Base-by-base conservation (phyloP, 2,888 invertebrate species). In the Zygogramma bicolorata region DNA sequence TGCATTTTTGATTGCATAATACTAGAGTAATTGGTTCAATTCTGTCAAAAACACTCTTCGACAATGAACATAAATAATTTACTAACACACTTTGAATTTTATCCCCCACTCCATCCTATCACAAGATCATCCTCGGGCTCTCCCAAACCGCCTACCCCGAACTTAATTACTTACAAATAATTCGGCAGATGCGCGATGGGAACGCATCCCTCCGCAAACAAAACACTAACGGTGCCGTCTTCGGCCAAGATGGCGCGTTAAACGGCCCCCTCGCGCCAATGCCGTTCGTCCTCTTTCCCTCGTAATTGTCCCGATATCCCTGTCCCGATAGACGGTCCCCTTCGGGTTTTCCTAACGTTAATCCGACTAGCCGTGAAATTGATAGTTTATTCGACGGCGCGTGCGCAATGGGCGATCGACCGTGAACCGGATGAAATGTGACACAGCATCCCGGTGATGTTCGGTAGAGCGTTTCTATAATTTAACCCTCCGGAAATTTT, bases 321-420 rank as follows among this genome's bases (percentile, higher is more conserved):
- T 18, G 60, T 66, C 69, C 68, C 71, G 46, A 66, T 67, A 57
- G 66, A 69, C 65, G 8, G 29, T 58, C 53, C 67, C 73, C 65
- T 42, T 58, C 59, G 67, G 60, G 49, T 67, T 67, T 67, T 74
- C 65, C 60, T 61, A 68, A 65, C 65, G 68, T 46, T 68, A 74
- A 70, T 65, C 73, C 70, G 62, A n/a, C 22, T 75, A 78, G 74
- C 78, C 79, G 80, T 80, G 81, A 82, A 83, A 83, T 83, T 82
- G 82, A 81, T 81, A 81, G 81, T 81, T 80, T 65, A 69, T 68
- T 57, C 65, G 20, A 8, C 53, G 60, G 29, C 59, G 74, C 67
- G 77, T 59, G 76, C 74, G 73, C 75, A 71, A 29, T 62, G 34
- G 58, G 63, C 65, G 73, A 74, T 74, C 75, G 75, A 75, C 70